A percentile compares a stretch with the other conserved stretches of the same genome.
These are phyloP conservation scores for Melanchra persicariae DNA, from an alignment of 2,888 invertebrate species.

Conservation along the genomic window DNA sequence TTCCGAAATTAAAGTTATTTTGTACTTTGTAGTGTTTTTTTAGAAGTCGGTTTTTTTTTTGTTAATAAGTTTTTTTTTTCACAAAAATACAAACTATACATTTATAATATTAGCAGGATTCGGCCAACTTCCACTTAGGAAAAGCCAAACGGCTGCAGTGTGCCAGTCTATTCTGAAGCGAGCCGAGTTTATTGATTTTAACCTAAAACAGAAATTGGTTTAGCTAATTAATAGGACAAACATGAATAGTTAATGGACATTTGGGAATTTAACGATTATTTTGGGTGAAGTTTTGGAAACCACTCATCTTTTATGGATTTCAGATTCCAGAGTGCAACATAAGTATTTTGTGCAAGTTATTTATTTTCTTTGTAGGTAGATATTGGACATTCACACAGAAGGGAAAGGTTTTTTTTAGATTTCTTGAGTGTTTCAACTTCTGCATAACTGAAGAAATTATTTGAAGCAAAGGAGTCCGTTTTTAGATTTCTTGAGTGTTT, in stretches of 20 bases:
- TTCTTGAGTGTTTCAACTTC: background rate
- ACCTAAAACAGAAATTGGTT: constrained; percentile 29
- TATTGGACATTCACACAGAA: background rate
- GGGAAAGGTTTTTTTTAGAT: background rate
- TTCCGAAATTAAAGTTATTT: too few relatives aligned
- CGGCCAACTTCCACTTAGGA: background rate
- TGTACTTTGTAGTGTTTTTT: too few relatives aligned
- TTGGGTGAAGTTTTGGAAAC: background rate
- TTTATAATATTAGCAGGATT: too few relatives aligned
- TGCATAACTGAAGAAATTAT: background rate
- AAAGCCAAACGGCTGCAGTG: background rate
- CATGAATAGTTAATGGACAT: constrained; percentile 31
- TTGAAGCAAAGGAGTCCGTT: constrained; percentile 21
- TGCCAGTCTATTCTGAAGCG: constrained; percentile 27
- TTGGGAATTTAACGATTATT: background rate
- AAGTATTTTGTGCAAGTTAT: background rate
- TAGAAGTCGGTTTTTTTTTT: too few relatives aligned
- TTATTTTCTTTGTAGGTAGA: background rate
- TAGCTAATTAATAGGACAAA: constrained; percentile 49
- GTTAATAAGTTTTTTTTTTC: too few relatives aligned
- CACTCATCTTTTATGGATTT: background rate
- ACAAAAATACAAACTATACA: too few relatives aligned
- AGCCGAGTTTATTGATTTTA: constrained; percentile 39
- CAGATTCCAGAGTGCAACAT: background rate
- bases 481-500: background rate